Conservation (phyloP, 1,140 invertebrate species). For the Drosophila tropicalis region DNA sequence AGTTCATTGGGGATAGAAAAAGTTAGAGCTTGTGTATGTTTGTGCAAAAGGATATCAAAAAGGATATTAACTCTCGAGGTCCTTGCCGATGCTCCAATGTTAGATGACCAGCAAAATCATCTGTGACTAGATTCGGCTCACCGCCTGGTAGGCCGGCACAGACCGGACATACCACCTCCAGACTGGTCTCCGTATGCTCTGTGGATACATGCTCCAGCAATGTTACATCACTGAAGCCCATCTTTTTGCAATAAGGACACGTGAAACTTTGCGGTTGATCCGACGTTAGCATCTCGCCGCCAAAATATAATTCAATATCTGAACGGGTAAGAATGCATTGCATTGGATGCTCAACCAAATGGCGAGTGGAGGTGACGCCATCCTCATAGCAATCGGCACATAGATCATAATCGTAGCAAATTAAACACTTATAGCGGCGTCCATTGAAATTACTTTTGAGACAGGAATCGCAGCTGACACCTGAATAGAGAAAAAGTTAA, state of each 20-base stretch:
- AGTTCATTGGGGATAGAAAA: no score
- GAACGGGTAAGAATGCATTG: conserved; percentile 98
- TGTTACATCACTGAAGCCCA: conserved; percentile 96
- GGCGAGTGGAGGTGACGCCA: conserved; percentile 95
- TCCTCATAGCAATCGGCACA: conserved; percentile 98
- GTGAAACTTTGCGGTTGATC: conserved; percentile 98
- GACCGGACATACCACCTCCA: conserved; percentile 94
- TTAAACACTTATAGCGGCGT: conserved; percentile 98
- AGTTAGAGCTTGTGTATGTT: neutral
- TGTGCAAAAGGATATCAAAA: conserved; percentile 89
- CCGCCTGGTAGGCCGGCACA: conserved; percentile 97
- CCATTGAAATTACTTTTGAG: conserved; percentile 98
- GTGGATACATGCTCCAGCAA: conserved; percentile 96
- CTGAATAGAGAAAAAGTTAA: conserved; percentile 83
- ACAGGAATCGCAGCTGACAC: conserved; percentile 99
- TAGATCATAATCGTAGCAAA: conserved; percentile 99
- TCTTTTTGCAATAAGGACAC: conserved; percentile 97
- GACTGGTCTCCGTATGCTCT: conserved; percentile 81
- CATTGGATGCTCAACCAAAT: conserved; percentile 98
- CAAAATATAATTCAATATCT: conserved; percentile 98
- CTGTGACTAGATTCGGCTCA: conserved; percentile 98
- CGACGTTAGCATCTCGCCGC: conserved; percentile 93
- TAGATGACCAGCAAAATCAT: conserved; percentile 98
- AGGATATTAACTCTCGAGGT: conserved; percentile 93
- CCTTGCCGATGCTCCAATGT: conserved; percentile 96